A percentile compares a stretch with the other conserved stretches of the same genome.
These are phyloP conservation scores for Phasia obesa DNA, from an alignment of 2,888 invertebrate species.

Conservation along the genomic window DNA sequence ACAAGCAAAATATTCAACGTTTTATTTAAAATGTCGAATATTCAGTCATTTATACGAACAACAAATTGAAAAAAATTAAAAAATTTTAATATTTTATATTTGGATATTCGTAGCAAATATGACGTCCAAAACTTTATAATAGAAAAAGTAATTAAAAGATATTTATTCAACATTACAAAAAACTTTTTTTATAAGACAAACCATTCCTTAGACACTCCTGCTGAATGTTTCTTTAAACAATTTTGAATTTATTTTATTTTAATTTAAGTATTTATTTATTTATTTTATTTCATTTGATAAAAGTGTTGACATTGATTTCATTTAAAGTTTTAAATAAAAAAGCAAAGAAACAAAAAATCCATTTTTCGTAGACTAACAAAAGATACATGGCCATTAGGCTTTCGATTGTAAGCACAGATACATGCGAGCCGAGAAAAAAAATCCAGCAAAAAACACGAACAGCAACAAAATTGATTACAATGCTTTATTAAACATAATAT, in stretches of 20 bases:
- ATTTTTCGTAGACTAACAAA: slow-evolving; percentile 22
- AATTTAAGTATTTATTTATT: slow-evolving; percentile 20
- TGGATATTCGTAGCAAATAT: too few relatives aligned
- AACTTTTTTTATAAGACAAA: too few relatives aligned
- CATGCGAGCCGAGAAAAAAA: neutral
- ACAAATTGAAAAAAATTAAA: too few relatives aligned
- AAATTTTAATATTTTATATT: too few relatives aligned
- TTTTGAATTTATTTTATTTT: too few relatives aligned
- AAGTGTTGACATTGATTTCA: slow-evolving; percentile 67
- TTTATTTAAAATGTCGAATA: too few relatives aligned
- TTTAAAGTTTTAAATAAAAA: slow-evolving; percentile 41
- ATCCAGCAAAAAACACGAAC: neutral
- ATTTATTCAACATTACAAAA: too few relatives aligned
- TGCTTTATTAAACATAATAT: slow-evolving; percentile 37
- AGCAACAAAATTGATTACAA: slow-evolving; percentile 39
- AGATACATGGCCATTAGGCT: slow-evolving; percentile 58
- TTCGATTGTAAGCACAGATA: slow-evolving; percentile 45
- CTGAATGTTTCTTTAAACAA: slow-evolving; percentile 52
- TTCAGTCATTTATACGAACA: too few relatives aligned
- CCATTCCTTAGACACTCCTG: slow-evolving; percentile 23
- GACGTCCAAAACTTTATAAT: too few relatives aligned
- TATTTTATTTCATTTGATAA: slow-evolving; percentile 37
- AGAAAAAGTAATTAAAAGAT: neutral
- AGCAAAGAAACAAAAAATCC: slow-evolving; percentile 26
- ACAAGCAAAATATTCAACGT: too few relatives aligned